Percentiles rank a stretch among this genome's conserved stretches.
Conservation (phyloP, 2,797 vertebrate genomes). For the Thripadectes ignobilis region DNA sequence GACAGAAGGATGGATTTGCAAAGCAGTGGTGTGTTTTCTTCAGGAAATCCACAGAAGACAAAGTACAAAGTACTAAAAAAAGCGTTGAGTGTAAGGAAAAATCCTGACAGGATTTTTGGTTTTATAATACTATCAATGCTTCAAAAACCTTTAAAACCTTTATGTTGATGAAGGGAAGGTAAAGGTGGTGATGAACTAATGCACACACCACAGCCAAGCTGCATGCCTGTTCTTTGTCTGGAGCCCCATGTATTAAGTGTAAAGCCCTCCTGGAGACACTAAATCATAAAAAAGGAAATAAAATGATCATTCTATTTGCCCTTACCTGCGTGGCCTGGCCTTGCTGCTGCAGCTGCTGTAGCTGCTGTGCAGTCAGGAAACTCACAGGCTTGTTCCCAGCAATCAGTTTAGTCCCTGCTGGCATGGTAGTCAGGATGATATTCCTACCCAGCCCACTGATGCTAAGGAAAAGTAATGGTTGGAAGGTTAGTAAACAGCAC, state of each 20-base stretch:
- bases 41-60: not conserved
- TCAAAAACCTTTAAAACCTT: not conserved
- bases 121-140: not conserved
- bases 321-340: constrained; percentile 94
- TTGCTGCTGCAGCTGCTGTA: constrained; percentile 99
- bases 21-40: not conserved
- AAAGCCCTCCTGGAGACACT: not conserved
- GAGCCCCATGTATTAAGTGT: not conserved
- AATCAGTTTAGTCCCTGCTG: constrained; percentile 94
- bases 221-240: not conserved
- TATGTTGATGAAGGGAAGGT: not conserved
- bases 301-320: not conserved
- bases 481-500: not conserved
- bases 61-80: not conserved
- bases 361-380: constrained; percentile 95
- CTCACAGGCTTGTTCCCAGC: constrained; percentile 98
- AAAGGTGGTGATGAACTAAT: not conserved
- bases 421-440: constrained; percentile 98
- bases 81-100: not conserved
- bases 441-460: constrained; percentile 94
- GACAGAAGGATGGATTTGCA: not conserved
- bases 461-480: constrained; percentile 67
- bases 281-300: not conserved
- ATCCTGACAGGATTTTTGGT: not conserved
- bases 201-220: not conserved